A percentile compares a stretch with the other conserved stretches of the same genome.
Evolutionary conservation across 2,113 vertebrate species (phyloP).

Genomic region (Phylloscopus whistleri): DNA sequence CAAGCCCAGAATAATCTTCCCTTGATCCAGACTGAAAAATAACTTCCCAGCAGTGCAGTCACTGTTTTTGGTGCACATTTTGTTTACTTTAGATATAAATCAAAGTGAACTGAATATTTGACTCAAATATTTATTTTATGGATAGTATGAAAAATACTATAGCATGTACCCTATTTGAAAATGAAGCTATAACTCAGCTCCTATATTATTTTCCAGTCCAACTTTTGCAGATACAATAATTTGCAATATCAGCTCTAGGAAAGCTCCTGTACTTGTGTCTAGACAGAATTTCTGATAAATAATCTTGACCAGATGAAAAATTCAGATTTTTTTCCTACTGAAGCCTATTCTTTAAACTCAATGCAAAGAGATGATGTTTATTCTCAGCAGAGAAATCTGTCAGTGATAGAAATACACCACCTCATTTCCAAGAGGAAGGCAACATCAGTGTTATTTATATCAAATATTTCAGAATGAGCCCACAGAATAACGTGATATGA

Average conservation of each 20-base stretch:
- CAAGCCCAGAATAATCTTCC: background rate
- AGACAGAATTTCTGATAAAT: slow-evolving; percentile 22
- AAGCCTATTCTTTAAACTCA: slow-evolving; percentile 22
- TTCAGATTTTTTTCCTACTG: background rate
- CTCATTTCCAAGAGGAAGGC: slow-evolving; percentile 5
- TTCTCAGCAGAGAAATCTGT: background rate
- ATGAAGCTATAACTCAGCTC: slow-evolving; percentile 10
- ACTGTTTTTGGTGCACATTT: background rate
- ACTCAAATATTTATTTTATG: slow-evolving; percentile 19
- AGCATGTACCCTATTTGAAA: slow-evolving; percentile 4
- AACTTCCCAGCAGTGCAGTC: background rate
- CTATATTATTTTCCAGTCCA: background rate
- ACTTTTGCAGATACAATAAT: background rate
- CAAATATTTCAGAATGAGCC: slow-evolving; percentile 12
- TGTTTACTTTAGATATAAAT: background rate
- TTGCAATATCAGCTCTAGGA: background rate
- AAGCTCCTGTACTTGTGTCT: background rate
- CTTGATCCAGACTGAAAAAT: background rate
- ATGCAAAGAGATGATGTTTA: background rate
- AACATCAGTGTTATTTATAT: slow-evolving; percentile 18
- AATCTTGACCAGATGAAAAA: slow-evolving; percentile 2
- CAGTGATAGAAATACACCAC: background rate
- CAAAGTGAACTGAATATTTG: background rate
- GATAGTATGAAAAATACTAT: slow-evolving; percentile 9
- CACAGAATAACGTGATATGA: background rate